Conservation (phyloP, 2,797 vertebrate genomes). For the Bucorvus abyssinicus region DNA sequence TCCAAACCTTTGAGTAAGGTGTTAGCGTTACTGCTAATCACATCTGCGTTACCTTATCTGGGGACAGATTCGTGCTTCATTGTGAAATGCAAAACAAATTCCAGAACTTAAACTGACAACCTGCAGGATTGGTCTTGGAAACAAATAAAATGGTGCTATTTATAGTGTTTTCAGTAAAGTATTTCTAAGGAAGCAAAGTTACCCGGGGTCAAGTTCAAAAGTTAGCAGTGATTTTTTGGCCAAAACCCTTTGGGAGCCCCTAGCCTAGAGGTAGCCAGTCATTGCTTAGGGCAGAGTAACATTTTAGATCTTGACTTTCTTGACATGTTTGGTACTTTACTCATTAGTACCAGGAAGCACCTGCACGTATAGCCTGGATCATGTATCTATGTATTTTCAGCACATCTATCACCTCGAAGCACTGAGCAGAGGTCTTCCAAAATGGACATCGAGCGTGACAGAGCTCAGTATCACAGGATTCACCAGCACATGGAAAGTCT, state of each 20-base stretch:
- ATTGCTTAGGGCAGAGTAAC: not conserved
- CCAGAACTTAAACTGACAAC: not conserved
- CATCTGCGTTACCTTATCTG: not conserved
- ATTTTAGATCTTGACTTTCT: not conserved
- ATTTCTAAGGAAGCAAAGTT: not conserved
- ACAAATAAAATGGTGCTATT: not conserved
- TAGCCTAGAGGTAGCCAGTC: not conserved
- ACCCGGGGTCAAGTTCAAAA: not conserved
- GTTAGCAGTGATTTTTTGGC: not conserved
- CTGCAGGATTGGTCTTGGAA: not conserved
- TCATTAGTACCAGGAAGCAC: not conserved
- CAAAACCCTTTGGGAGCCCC: not conserved
- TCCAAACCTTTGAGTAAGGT: not conserved
- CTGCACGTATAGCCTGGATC: not conserved
- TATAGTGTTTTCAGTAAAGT: not conserved
- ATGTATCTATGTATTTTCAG: not conserved
- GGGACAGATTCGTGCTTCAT: not conserved
- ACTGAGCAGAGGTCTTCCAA: not conserved
- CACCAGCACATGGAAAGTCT: not conserved
- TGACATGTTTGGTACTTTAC: not conserved
- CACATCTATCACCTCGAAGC: not conserved
- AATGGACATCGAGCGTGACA: fast-evolving
- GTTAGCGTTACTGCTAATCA: not conserved
- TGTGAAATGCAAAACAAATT: not conserved
- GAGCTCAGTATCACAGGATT: not conserved